Conservation (phyloP, 2,888 invertebrate genomes). For the Aspidiotus rigidus region DNA sequence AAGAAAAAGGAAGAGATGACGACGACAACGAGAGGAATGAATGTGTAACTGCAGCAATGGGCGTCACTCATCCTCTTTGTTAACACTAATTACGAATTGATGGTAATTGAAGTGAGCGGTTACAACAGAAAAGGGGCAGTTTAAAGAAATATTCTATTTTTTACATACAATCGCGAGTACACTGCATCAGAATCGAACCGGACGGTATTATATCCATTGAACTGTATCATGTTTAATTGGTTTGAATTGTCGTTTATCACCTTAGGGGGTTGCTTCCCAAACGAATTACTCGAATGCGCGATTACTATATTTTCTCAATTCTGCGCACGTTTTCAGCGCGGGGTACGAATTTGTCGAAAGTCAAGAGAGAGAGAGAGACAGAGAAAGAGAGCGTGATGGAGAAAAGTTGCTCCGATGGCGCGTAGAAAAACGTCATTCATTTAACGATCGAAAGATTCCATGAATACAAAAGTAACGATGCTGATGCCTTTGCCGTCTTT, state of each 20-base stretch:
- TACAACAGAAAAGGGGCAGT: constrained; percentile 9
- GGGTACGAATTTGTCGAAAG: not conserved
- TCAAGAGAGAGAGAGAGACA: too few relatives aligned
- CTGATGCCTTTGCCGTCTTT: not conserved
- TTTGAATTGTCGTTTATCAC: constrained; percentile 33
- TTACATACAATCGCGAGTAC: not conserved
- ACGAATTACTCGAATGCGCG: constrained; percentile 17
- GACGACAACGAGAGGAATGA: not conserved
- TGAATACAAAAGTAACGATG: constrained; percentile 18
- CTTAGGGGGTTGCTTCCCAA: constrained; percentile 20
- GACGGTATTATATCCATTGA: constrained; percentile 10
- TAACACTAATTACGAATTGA: constrained; percentile 25
- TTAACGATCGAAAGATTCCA: constrained; percentile 5
- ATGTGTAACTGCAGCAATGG: constrained; percentile 6
- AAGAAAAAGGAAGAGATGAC: not conserved
- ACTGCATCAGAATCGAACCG: constrained; percentile 2
- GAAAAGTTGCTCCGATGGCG: not conserved
- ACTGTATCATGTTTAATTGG: constrained; percentile 33
- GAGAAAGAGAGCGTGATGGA: too few relatives aligned
- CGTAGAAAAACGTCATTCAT: not conserved
- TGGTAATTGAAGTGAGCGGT: constrained; percentile 27
- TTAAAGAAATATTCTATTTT: constrained; percentile 3
- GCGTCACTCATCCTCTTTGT: constrained; percentile 7
- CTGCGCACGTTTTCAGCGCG: not conserved
- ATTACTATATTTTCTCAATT: not conserved